Conservation (phyloP, 2,888 invertebrate genomes). For the Ormyrus nitidulus region DNA sequence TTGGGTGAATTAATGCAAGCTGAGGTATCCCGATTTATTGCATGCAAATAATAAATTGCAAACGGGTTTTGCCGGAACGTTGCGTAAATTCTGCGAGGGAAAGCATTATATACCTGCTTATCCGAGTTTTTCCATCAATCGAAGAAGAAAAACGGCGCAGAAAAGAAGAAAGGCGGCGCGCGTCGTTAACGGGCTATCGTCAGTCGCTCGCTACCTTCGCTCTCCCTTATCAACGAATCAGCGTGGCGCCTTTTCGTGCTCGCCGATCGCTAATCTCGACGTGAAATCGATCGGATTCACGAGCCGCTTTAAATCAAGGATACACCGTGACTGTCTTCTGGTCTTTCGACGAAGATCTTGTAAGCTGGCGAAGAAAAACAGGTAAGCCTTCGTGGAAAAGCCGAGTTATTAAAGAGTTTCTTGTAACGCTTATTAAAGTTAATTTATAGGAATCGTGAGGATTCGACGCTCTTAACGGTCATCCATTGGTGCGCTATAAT, state of each 20-base stretch:
- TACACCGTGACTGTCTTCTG: constrained; percentile 20
- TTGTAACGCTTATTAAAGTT: constrained; percentile 33
- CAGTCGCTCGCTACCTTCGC: neutral
- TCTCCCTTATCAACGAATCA: constrained; percentile 6
- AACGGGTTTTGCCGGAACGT: too few species aligned
- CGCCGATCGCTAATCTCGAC: constrained; percentile 45
- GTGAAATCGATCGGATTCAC: constrained; percentile 46
- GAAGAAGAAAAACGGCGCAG: neutral
- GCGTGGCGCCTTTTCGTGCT: neutral
- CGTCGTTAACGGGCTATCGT: constrained; percentile 21
- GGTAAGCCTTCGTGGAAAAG: constrained; percentile 15
- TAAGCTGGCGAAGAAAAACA: neutral
- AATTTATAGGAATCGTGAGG: constrained; percentile 41
- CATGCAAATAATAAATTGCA: too few species aligned
- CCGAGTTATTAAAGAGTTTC: constrained; percentile 44
- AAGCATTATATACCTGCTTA: neutral
- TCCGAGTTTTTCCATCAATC: constrained; percentile 2
- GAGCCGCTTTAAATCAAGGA: constrained; percentile 29
- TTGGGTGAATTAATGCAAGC: too few species aligned
- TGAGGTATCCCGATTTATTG: too few species aligned
- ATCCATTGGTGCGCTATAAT: too few species aligned
- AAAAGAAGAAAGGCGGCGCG: neutral
- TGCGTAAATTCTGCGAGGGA: too few species aligned
- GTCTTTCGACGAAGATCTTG: neutral
- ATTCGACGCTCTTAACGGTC: too few species aligned